A percentile compares a stretch with the other conserved stretches of the same genome.
These are phyloP conservation scores for Pteronotus mesoamericanus DNA, from an alignment of 2,797 vertebrate species.

Conservation along the genomic window DNA sequence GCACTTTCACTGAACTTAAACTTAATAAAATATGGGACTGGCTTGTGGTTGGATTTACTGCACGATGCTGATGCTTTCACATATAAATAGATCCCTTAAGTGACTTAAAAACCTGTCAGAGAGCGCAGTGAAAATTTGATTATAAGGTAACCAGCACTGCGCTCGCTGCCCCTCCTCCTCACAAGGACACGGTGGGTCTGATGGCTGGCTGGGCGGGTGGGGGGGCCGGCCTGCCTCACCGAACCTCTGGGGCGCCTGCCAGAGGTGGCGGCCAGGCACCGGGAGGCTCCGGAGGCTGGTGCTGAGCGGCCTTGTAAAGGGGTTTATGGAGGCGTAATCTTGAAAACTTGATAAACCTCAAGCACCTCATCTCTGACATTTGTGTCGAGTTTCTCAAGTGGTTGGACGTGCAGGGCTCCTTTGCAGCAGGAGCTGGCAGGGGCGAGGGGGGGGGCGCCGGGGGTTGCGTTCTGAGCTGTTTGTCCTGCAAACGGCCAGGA, in stretches of 20 bases:
- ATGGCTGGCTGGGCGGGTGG: neutral
- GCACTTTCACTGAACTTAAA: conserved; percentile 98
- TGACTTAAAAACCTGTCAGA: conserved; percentile 90
- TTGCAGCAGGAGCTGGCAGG: neutral
- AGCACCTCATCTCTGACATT: conserved; percentile 54
- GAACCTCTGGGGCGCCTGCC: neutral
- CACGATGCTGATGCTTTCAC: conserved; percentile 91
- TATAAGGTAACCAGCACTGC: conserved; percentile 82
- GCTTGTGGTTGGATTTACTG: conserved; percentile 94
- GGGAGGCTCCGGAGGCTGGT: neutral
- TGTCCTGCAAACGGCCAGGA: neutral
- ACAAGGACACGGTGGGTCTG: conserved; percentile 75
- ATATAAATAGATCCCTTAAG: conserved; percentile 91
- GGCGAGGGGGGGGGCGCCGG: no score
- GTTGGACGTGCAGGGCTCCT: neutral
- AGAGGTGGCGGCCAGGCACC: neutral
- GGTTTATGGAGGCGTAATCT: conserved; percentile 70
- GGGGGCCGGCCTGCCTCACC: neutral
- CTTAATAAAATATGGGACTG: conserved; percentile 91
- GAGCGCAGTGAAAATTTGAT: conserved; percentile 90
- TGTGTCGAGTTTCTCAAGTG: conserved; percentile 39
- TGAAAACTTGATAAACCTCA: conserved; percentile 78
- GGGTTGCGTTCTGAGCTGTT: rapidly evolving
- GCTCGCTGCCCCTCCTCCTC: conserved; percentile 53
- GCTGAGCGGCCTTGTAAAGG: conserved; percentile 40